Conservation (phyloP, 2,797 vertebrate species). For the Heliangelus exortis region DNA sequence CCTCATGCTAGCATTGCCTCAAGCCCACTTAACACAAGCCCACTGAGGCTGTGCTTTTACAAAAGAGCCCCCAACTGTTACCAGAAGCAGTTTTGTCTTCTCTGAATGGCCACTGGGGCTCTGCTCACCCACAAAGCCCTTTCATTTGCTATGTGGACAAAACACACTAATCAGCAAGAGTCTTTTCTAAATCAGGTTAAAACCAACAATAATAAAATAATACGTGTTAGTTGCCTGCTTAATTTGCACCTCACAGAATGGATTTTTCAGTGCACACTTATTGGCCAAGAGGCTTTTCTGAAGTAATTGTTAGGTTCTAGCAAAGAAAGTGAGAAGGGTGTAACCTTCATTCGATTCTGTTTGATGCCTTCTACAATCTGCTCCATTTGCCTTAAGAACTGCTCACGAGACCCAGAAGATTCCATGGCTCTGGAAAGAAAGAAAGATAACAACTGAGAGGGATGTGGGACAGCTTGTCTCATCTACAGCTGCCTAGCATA, state of each 20-base stretch:
- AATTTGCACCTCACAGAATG: not conserved
- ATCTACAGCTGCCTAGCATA: not conserved
- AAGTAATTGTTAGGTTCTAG: not conserved
- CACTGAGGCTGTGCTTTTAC: not conserved
- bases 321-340: not conserved
- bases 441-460: not conserved
- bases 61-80: not conserved
- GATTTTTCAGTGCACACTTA: not conserved
- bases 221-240: not conserved
- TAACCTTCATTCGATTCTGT: slow-evolving; percentile 94
- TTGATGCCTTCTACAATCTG: slow-evolving; percentile 99
- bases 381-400: slow-evolving; percentile 98
- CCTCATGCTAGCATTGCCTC: not conserved
- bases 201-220: not conserved
- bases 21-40: not conserved
- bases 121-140: not conserved
- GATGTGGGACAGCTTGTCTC: not conserved
- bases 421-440: slow-evolving; percentile 90
- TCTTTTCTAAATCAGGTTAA: not conserved
- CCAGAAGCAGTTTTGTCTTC: not conserved
- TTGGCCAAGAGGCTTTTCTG: not conserved
- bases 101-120: not conserved
- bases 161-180: not conserved
- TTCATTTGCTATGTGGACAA: not conserved
- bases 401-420: slow-evolving; percentile 90